Conservation (phyloP, 1,140 invertebrate species). For the Condylostylus longicornis region DNA sequence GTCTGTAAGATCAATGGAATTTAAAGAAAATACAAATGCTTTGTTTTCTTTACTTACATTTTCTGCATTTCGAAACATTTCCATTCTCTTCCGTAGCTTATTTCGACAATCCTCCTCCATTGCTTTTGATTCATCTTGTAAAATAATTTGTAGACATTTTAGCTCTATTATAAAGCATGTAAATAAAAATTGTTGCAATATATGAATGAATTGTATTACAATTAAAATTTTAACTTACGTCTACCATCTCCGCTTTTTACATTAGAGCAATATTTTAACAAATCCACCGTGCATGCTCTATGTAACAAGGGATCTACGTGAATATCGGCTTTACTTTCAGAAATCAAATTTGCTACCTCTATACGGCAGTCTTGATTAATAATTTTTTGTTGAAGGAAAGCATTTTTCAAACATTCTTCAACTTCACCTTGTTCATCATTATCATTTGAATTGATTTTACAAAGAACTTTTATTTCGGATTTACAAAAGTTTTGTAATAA, state of each 20-base stretch:
- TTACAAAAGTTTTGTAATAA: constrained; percentile 61
- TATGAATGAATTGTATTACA: not conserved
- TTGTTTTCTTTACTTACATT: constrained; percentile 40
- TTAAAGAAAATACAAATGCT: constrained; percentile 1
- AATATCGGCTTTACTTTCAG: constrained; percentile 65
- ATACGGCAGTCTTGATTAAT: constrained; percentile 54
- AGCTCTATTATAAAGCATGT: constrained; percentile 47
- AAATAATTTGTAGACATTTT: constrained; percentile 58
- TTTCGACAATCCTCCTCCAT: constrained; percentile 60
- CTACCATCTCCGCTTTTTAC: constrained; percentile 71
- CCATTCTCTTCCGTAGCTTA: constrained; percentile 61
- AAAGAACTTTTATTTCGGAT: constrained; percentile 48
- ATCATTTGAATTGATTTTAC: constrained; percentile 35
- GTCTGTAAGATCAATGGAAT: constrained; percentile 29
- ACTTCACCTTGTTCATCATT: constrained; percentile 42
- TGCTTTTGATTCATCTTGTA: constrained; percentile 48
- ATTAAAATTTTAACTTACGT: constrained; percentile 40
- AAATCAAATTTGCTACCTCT: constrained; percentile 69
- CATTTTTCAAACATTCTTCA: constrained; percentile 81
- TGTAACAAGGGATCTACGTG: constrained; percentile 68
- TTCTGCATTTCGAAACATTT: constrained; percentile 79
- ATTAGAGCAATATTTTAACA: constrained; percentile 70
- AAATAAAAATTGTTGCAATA: not conserved
- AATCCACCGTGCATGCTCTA: constrained; percentile 58
- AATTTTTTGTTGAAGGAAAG: constrained; percentile 53